A percentile compares a stretch with the other conserved stretches of the same genome.
phyloP scores from a whole-genome alignment of 1,140 invertebrate genomes.

The Apis florea region DNA sequence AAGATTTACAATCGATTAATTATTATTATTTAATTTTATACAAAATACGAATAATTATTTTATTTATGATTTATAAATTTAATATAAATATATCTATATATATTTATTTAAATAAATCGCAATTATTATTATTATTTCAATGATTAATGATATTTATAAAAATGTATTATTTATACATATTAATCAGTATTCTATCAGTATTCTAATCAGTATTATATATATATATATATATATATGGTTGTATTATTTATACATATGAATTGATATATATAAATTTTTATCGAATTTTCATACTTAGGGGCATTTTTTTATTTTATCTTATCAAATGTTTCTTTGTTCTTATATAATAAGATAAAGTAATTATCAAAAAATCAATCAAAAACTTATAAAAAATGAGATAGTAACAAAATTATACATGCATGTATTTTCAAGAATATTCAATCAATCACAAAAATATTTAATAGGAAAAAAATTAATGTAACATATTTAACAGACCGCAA shows the following conservation, averaged over 20 bases:
- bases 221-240: background rate
- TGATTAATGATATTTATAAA: background rate
- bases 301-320: background rate
- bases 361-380: too few species aligned
- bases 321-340: background rate
- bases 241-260: background rate
- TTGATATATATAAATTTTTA: background rate
- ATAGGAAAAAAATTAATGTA: background rate
- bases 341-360: background rate
- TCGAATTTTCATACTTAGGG: background rate
- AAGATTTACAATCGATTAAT: background rate
- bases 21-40: background rate
- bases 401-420: slow-evolving; percentile 5
- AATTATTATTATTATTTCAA: background rate
- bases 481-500: background rate
- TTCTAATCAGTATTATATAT: too few species aligned
- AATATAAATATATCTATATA: background rate
- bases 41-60: background rate
- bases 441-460: slow-evolving; percentile 47
- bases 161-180: background rate
- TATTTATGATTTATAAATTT: background rate
- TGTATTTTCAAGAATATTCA: slow-evolving; percentile 44
- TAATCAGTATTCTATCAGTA: background rate
- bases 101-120: background rate
- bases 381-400: background rate